Evolutionary conservation across 2,888 invertebrate genomes (phyloP).

Genomic region (Campoplex capitator): DNA sequence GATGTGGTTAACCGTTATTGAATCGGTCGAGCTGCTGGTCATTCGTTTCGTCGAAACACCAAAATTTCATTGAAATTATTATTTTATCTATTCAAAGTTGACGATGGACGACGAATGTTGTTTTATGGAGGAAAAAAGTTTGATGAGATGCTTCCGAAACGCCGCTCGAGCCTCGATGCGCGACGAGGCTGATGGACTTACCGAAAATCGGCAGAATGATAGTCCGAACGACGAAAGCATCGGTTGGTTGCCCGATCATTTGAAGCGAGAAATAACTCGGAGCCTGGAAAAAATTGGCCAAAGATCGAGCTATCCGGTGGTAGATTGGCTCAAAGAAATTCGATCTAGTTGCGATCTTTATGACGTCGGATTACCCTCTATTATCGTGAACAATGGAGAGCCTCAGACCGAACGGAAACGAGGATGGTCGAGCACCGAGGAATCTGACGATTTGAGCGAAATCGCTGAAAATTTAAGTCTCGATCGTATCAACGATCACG

Average conservation of each 20-base stretch:
- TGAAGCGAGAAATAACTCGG: slow-evolving; percentile 62
- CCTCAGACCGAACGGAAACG: background rate
- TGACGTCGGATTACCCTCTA: slow-evolving; percentile 59
- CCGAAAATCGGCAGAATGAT: slow-evolving; percentile 43
- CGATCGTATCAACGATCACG: slow-evolving; percentile 5
- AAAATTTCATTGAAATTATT: background rate
- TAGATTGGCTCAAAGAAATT: slow-evolving; percentile 72
- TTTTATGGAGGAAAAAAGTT: slow-evolving; percentile 71
- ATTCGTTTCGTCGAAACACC: background rate
- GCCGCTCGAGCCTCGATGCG: background rate
- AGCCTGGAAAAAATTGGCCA: slow-evolving; percentile 58
- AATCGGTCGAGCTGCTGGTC: background rate
- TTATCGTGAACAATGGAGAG: background rate
- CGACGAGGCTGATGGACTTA: background rate
- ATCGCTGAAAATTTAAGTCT: slow-evolving; percentile 25
- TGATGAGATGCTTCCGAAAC: slow-evolving; percentile 49
- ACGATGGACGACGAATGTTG: slow-evolving; percentile 70
- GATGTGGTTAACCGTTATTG: slow-evolving; percentile 64
- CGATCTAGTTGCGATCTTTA: slow-evolving; percentile 69
- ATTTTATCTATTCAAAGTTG: background rate
- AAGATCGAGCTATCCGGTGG: slow-evolving; percentile 59
- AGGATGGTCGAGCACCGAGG: slow-evolving; percentile 29
- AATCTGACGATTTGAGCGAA: slow-evolving; percentile 40
- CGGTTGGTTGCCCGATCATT: slow-evolving; percentile 68
- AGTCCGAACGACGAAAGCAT: slow-evolving; percentile 44